These are phyloP conservation scores for Sebastes flavidus DNA, from an alignment of 2,797 vertebrate genomes.

Conservation along the genomic window DNA sequence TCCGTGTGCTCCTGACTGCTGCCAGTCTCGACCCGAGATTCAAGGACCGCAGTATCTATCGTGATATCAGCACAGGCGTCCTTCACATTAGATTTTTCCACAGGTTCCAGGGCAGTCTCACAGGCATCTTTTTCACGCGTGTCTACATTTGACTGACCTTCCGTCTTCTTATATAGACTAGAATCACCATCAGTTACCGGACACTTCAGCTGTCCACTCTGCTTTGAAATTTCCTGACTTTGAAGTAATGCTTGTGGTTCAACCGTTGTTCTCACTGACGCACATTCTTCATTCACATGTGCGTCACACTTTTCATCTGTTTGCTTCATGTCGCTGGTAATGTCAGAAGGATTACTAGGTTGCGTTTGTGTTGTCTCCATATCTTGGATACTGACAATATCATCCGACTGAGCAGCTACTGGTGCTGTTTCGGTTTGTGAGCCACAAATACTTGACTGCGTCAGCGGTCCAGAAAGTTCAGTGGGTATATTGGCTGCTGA, in stretches of 20 bases:
- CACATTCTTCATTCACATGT: not conserved
- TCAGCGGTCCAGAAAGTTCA: not conserved
- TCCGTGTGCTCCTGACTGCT: not conserved
- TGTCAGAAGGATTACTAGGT: not conserved
- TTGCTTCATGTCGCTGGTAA: not conserved
- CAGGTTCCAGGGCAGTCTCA: not conserved
- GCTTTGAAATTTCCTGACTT: conserved; percentile 4
- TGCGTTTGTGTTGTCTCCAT: conserved; percentile 4
- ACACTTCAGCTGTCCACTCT: not conserved
- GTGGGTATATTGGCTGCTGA: not conserved
- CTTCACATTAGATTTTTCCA: not conserved
- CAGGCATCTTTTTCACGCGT: not conserved
- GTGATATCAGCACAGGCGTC: not conserved
- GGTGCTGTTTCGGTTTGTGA: not conserved
- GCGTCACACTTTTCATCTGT: not conserved
- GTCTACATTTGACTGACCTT: not conserved
- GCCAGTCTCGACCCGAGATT: not conserved
- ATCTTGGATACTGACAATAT: not conserved
- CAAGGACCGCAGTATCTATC: not conserved
- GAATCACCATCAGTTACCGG: not conserved
- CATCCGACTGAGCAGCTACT: not conserved
- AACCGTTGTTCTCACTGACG: not conserved
- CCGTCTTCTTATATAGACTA: not conserved
- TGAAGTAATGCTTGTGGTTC: not conserved
- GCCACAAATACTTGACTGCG: not conserved